Evolutionary conservation across 2,113 vertebrate species (phyloP).

Genomic region (Cebus imitator): DNA sequence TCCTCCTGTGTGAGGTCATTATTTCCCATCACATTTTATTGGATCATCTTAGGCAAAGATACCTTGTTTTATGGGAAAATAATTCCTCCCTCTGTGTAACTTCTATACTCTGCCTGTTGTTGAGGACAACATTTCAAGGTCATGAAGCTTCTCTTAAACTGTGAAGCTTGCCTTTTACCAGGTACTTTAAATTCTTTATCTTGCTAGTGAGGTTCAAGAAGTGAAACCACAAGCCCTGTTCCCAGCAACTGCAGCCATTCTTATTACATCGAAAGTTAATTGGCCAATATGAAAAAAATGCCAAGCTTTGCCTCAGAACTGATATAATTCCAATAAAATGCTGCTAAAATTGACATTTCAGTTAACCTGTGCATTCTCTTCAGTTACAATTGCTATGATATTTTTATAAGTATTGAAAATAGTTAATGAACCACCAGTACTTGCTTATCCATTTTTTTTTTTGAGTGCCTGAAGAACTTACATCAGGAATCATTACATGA

Average conservation of each 20-base stretch:
- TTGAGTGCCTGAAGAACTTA: not conserved
- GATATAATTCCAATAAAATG: not conserved
- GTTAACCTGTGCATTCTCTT: not conserved
- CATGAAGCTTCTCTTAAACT: not conserved
- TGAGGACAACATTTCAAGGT: not conserved
- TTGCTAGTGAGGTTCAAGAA: not conserved
- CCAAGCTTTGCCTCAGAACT: not conserved
- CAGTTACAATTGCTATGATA: not conserved
- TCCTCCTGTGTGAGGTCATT: not conserved
- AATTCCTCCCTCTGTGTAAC: not conserved
- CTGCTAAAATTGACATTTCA: not conserved
- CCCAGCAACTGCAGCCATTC: not conserved
- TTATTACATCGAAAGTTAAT: not conserved
- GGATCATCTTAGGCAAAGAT: not conserved
- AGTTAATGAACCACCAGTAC: not conserved
- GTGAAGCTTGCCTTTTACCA: not conserved
- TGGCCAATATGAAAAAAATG: constrained; percentile 1
- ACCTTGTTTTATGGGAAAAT: not conserved
- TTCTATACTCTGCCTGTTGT: not conserved
- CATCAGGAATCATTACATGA: not conserved
- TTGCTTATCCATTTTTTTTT: not conserved
- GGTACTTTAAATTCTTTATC: not conserved
- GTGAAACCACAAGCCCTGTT: not conserved
- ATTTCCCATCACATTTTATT: not conserved
- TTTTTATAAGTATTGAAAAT: not conserved